A percentile compares a stretch with the other conserved stretches of the same genome.
Conservation (phyloP, 2,888 invertebrate species). For the Agonopterix subpropinquella region DNA sequence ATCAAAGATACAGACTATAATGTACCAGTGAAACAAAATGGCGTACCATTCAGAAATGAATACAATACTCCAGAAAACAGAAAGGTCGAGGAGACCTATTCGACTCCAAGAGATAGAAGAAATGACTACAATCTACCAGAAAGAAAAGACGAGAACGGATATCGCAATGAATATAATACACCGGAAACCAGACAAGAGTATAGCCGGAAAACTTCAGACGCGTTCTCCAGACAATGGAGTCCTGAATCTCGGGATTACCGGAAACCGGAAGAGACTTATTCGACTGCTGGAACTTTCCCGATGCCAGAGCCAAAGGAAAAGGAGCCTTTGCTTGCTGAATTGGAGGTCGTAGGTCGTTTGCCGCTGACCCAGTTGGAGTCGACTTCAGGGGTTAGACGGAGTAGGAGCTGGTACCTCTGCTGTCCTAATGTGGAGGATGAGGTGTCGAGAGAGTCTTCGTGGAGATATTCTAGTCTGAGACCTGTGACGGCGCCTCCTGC, state of each 20-base stretch:
- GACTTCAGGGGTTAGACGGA: conserved; percentile 61
- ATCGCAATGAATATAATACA: conserved; percentile 34
- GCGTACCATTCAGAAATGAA: conserved; percentile 15
- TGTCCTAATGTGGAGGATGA: conserved; percentile 65
- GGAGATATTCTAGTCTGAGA: conserved; percentile 61
- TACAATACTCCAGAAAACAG: conserved; percentile 46
- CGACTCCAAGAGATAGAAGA: too few relatives aligned
- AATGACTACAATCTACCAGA: too few relatives aligned
- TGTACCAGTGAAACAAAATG: too few relatives aligned
- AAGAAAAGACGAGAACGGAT: too few relatives aligned
- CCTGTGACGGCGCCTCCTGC: conserved; percentile 58
- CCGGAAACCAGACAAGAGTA: conserved; percentile 34
- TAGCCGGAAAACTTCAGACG: background rate
- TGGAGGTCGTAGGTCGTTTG: conserved; percentile 55
- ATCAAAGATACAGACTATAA: too few relatives aligned
- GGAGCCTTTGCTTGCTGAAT: conserved; percentile 56
- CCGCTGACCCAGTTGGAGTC: conserved; percentile 55
- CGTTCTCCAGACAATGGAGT: background rate
- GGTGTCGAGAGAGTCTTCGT: conserved; percentile 56
- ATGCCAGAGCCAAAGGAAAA: conserved; percentile 68
- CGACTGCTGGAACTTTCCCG: conserved; percentile 66
- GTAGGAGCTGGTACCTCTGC: conserved; percentile 78
- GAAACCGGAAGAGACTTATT: conserved; percentile 55
- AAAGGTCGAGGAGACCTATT: conserved; percentile 16
- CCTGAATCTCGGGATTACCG: background rate